phyloP scores from a whole-genome alignment of 2,113 vertebrate genomes.

The Petromus typicus region DNA sequence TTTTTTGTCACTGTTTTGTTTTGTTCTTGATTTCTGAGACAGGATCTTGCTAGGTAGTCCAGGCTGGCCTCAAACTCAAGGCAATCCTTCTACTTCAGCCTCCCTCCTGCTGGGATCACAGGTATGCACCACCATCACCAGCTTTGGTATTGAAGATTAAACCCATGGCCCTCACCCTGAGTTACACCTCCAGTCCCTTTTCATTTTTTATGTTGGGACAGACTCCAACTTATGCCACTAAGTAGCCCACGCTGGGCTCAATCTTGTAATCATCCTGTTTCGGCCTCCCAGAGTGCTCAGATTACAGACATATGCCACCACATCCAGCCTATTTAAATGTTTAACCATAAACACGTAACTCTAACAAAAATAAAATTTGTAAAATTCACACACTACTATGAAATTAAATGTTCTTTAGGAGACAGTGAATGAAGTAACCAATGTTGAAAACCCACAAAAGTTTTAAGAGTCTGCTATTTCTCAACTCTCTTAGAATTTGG shows the following conservation, averaged over 20 bases:
- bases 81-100: too few species aligned
- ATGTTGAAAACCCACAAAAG: not conserved
- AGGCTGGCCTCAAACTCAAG: not conserved
- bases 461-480: too few species aligned
- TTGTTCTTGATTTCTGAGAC: not conserved
- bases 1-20: not conserved
- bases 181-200: not conserved
- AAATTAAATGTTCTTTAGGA: constrained; percentile 45
- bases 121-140: too few species aligned
- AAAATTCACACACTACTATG: not conserved
- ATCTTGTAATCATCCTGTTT: too few species aligned
- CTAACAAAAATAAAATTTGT: constrained; percentile 38
- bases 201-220: too few species aligned
- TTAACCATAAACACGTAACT: not conserved
- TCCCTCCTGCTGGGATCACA: too few species aligned
- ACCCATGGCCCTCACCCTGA: not conserved
- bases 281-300: not conserved
- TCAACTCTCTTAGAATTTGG: too few species aligned
- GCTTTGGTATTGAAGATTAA: not conserved
- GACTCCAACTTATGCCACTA: too few species aligned
- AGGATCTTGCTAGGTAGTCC: not conserved
- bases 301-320: not conserved
- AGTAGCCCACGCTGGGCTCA: too few species aligned
- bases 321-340: not conserved
- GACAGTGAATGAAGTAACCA: constrained; percentile 13